These are phyloP conservation scores for Parnassius smintheus DNA, from an alignment of 2,888 invertebrate species.

Conservation along the genomic window DNA sequence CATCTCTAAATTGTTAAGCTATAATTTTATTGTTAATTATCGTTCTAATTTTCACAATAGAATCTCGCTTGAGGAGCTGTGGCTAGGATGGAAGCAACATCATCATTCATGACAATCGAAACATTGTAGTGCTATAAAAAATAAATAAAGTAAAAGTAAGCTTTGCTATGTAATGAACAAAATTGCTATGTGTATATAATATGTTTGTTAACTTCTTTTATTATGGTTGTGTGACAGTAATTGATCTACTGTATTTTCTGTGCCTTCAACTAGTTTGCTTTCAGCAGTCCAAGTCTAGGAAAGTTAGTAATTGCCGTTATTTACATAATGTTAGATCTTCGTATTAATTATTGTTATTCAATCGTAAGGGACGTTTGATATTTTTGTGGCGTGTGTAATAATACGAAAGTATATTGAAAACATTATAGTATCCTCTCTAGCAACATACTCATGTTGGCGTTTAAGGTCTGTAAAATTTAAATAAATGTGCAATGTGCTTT, in stretches of 20 bases:
- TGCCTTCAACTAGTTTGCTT: slow-evolving; percentile 69
- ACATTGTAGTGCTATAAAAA: slow-evolving; percentile 16
- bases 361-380: slow-evolving; percentile 10
- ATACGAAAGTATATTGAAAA: slow-evolving; percentile 9
- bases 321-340: slow-evolving; percentile 39
- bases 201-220: slow-evolving; percentile 41
- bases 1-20: not conserved
- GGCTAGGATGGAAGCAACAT: not conserved
- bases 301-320: slow-evolving; percentile 40
- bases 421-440: slow-evolving; percentile 8
- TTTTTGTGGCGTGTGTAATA: slow-evolving; percentile 28
- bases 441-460: slow-evolving; percentile 58
- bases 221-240: slow-evolving; percentile 62
- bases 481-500: slow-evolving; percentile 67
- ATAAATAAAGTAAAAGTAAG: slow-evolving; percentile 16
- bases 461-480: slow-evolving; percentile 47
- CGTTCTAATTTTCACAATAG: slow-evolving; percentile 15
- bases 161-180: slow-evolving; percentile 40
- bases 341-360: slow-evolving; percentile 31
- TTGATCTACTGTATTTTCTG: slow-evolving; percentile 56
- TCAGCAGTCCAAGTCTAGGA: slow-evolving; percentile 53
- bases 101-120: slow-evolving; percentile 24
- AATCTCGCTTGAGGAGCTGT: slow-evolving; percentile 15
- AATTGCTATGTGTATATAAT: slow-evolving; percentile 30
- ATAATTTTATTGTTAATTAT: slow-evolving; percentile 12